These are phyloP conservation scores for Anseranas semipalmata DNA, from an alignment of 2,113 vertebrate species.

Conservation along the genomic window DNA sequence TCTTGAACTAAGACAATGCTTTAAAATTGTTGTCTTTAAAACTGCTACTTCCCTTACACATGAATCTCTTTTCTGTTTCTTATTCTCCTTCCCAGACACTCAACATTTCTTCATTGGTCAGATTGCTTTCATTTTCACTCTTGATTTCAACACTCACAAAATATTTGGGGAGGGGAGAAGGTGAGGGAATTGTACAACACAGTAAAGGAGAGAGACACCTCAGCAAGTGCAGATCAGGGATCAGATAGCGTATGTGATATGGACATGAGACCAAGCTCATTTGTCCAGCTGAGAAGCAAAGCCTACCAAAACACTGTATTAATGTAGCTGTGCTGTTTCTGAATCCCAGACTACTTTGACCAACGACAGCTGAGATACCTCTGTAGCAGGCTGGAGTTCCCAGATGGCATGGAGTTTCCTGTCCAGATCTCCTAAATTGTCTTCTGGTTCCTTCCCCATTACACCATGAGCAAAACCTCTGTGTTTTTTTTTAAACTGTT, in stretches of 20 bases:
- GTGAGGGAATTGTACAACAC: neutral
- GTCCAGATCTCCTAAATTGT: neutral
- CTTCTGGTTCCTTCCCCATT: neutral
- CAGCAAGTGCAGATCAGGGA: neutral
- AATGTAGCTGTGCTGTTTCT: neutral
- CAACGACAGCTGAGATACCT: neutral
- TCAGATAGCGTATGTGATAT: fast-evolving
- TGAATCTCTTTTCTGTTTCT: neutral
- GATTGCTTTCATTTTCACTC: neutral
- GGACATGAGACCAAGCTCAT: neutral
- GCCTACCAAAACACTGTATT: neutral
- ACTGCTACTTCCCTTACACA: neutral
- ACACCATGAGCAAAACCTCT: neutral
- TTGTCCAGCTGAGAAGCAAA: neutral
- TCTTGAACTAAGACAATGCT: neutral
- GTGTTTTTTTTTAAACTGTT: no score
- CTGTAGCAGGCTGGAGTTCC: neutral
- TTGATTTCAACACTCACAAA: neutral
- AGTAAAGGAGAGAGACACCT: neutral
- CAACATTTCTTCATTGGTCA: neutral
- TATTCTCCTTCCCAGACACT: neutral
- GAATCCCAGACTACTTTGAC: neutral
- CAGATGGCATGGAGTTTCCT: neutral
- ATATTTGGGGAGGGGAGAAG: neutral
- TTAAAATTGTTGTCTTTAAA: neutral